These are phyloP conservation scores for Mizuhopecten yessoensis DNA, from an alignment of 1,140 invertebrate species.

Conservation along the genomic window DNA sequence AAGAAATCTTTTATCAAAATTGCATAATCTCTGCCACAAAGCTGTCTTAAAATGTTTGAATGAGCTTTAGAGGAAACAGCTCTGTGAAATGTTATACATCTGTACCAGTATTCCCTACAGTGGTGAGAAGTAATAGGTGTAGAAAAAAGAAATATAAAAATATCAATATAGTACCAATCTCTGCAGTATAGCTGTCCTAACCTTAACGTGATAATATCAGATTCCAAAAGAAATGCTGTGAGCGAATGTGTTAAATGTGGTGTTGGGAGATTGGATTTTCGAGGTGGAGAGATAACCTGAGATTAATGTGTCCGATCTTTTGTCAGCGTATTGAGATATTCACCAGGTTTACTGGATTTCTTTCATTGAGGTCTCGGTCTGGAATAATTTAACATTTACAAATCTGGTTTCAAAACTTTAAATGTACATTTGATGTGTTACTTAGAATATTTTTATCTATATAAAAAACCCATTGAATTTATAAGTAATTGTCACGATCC, in stretches of 20 bases:
- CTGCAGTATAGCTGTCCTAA: too few species aligned
- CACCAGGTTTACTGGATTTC: not conserved
- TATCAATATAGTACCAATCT: too few species aligned
- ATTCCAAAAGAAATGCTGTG: not conserved
- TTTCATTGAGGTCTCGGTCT: not conserved
- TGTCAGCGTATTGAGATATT: not conserved
- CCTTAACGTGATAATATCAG: not conserved
- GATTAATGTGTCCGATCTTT: not conserved
- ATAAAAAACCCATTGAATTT: not conserved
- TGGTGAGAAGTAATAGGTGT: too few species aligned
- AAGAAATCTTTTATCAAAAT: too few species aligned
- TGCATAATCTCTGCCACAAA: too few species aligned
- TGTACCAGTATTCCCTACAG: too few species aligned
- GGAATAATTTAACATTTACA: conserved; percentile 19
- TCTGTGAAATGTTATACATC: too few species aligned
- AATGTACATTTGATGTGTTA: conserved; percentile 6
- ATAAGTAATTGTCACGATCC: not conserved
- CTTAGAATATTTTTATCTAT: not conserved
- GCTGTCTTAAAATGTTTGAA: too few species aligned
- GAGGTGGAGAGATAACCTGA: not conserved
- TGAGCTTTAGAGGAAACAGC: too few species aligned
- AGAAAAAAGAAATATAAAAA: too few species aligned
- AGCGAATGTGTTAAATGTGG: not conserved
- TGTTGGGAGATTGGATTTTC: not conserved
- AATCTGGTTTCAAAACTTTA: not conserved